Evolutionary conservation across 1,140 invertebrate genomes (phyloP), one percentile per base, ranked within the genome.

Genomic region (Atta texana): DNA sequence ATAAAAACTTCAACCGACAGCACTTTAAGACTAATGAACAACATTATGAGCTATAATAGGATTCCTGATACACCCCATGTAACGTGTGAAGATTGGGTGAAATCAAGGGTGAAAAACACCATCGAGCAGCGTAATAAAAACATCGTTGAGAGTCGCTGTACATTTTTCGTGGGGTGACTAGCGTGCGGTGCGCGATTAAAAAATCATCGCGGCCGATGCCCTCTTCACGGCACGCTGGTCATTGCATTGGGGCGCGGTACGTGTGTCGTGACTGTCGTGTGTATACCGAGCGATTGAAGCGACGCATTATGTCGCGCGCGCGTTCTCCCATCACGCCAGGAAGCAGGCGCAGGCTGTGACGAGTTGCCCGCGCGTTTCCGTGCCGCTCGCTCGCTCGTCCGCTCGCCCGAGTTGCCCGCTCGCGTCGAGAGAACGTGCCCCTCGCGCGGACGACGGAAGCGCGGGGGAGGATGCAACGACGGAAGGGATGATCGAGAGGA

Each of bases 201-300:
- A 91, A 91, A 88, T 91, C 80, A 91, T 91, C 76, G 85, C 80
- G 90, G 90, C 81, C 88, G 90, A 91, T 89, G 85, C 75, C 85
- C 90, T 91, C 88, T 91, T 91, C 90, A 88, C 85, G 90, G 90
- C 88, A 86, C 88, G 85, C 77, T 88, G 90, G 88, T 84, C 90
- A 91, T 86, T 88, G 59, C 39, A 76, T 85, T 89, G 78, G 90
- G 89, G 90, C 85, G 87, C 89, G 74, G 89, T 87, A 81, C 68
- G 66, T 49, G 34, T 24, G 24, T 24, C 24, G 24, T 24, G 24
- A 24, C 24, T 24, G 24, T 24, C 68, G 66, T 49, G 34, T 72
- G 66, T 69, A 57, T n/a, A 81, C 31, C 71, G 63, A 75, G 64
- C 28, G 39, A 34, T 78, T 24, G 71, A 72, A 75, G 64, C 28